Base-by-base conservation (phyloP, 2,888 invertebrate species). In the Philereme vetulata region DNA sequence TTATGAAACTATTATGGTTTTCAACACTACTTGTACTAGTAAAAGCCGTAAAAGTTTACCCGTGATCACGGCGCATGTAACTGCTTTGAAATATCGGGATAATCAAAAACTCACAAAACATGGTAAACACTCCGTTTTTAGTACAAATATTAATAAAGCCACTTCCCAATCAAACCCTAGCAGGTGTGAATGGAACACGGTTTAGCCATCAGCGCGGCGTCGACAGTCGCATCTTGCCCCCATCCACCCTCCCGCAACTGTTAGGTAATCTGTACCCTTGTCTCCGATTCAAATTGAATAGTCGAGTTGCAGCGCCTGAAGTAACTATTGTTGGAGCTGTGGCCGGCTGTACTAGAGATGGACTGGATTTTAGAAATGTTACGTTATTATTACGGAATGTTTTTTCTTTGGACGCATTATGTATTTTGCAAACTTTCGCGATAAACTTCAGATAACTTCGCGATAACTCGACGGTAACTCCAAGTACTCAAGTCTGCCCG, bases 151-250 rank as follows among this genome's bases (percentile, higher is more conserved):
- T 21, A 21, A 21, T 82, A 81, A 80, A 89, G 88, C 81, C 78
- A 63, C 72, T 49, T 72, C 10, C 67, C 43, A 2, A 42, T 32
- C 70, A 36, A 59, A 62, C 60, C 67, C 71, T 66, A 76, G 78
- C 90, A 91, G 91, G 91, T 91, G 90, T 76, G 81, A 88, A 86
- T 86, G 83, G 89, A 88, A 90, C 91, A 91, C 86, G 90, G 84
- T 90, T 91, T 85, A 84, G 85, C 91, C 90, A 91, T 91, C 91
- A 90, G 83, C 72, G 78, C 78, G 78, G 62, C 42, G 42, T 85
- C 86, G 85, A 82, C 86, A 82, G 82, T 82, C 80, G 80, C 73
- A 66, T 70, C 75, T 65, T 68, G 60, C 62, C 65, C 65, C 66
- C 62, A 56, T 64, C 61, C 61, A 67, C 60, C 60, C 55, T 68